Conservation (phyloP, 2,113 vertebrate genomes). For the Patagioenas fasciata region DNA sequence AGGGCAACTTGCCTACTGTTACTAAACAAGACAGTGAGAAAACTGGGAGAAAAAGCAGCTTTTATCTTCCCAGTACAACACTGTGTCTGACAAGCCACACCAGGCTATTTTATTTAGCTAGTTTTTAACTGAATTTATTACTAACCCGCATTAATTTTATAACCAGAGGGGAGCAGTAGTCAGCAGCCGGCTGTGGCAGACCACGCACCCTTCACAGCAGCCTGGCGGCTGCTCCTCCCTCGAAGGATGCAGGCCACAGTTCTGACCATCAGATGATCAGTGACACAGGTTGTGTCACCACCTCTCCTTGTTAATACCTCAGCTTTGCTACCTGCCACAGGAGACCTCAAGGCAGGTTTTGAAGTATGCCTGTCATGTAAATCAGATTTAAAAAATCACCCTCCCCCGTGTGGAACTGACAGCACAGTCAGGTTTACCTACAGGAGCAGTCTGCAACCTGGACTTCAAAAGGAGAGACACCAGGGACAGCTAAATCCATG, state of each 20-base stretch:
- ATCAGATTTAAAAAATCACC: neutral
- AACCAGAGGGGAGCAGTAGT: neutral
- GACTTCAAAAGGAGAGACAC: neutral
- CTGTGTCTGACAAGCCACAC: neutral
- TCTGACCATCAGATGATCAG: neutral
- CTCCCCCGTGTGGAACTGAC: neutral
- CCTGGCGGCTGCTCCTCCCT: neutral
- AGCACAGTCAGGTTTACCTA: neutral
- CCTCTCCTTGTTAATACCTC: neutral
- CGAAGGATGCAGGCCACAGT: neutral
- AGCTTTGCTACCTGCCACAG: neutral
- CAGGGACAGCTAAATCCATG: neutral
- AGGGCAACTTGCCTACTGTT: neutral
- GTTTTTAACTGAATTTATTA: slow-evolving; percentile 3
- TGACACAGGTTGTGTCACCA: neutral
- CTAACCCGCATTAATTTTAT: neutral
- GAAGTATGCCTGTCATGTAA: neutral
- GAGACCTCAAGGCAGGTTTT: neutral
- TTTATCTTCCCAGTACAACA: neutral
- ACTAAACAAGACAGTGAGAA: neutral
- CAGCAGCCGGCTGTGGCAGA: neutral
- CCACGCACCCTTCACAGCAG: neutral
- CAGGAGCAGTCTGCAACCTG: neutral
- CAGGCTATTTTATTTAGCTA: neutral
- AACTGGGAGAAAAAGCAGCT: neutral